phyloP scores from a whole-genome alignment of 2,113 vertebrate genomes.

The Spheniscus mendiculus region DNA sequence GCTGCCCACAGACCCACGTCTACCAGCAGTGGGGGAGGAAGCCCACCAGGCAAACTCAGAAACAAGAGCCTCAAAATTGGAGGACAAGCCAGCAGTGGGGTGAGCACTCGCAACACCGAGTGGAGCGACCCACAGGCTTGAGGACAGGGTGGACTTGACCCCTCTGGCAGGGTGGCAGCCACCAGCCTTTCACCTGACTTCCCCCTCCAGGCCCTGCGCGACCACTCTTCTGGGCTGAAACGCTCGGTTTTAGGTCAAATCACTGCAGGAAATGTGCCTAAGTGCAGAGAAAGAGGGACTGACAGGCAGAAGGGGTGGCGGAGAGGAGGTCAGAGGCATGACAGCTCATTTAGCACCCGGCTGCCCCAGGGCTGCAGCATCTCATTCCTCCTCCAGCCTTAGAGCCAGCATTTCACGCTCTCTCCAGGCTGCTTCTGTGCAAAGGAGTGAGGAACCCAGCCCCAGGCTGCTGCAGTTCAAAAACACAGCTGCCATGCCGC shows the following conservation, averaged over 20 bases:
- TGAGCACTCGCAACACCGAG: accelerated
- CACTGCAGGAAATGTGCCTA: not conserved
- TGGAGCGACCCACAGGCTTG: accelerated
- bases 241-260: not conserved
- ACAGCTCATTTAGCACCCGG: not conserved
- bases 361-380: not conserved
- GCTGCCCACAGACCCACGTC: not conserved
- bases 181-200: not conserved
- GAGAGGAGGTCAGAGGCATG: not conserved
- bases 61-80: not conserved
- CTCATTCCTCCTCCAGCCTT: not conserved
- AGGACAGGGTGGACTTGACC: not conserved
- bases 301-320: not conserved
- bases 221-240: not conserved
- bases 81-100: not conserved
- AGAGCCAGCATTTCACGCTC: not conserved
- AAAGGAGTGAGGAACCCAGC: not conserved
- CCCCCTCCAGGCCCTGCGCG: accelerated
- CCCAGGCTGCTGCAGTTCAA: not conserved
- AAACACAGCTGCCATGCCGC: accelerated
- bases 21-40: not conserved
- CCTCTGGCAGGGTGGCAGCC: not conserved
- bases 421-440: not conserved
- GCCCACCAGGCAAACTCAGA: accelerated
- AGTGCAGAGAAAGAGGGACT: not conserved